Evolutionary conservation across 2,888 invertebrate genomes (phyloP), one percentile per base, ranked within the genome.

Genomic region (Ophioninae sp.): DNA sequence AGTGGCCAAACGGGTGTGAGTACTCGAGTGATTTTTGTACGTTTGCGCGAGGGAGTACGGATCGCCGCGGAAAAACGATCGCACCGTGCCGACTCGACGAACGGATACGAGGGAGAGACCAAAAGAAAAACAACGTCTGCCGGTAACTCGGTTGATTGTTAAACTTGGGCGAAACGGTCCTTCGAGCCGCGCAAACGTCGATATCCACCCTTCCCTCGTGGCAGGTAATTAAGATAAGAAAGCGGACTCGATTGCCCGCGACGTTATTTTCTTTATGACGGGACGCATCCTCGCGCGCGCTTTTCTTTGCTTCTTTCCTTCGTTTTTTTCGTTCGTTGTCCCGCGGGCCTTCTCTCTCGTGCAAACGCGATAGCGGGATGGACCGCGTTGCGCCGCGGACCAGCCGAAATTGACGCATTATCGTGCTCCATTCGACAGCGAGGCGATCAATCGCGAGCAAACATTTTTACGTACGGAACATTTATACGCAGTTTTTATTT

Each of bases 211-310:
- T 21, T 10, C 23, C 62, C 44, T 20, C 39, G 72, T 75, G 57
- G 61, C 83, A 50, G 81, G 83, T 75, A 81, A 83, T 83, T 83
- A 83, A 83, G 83, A 83, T 83, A 83, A 81, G 81, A 68, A 76
- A 72, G n/a, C 76, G 41, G 79, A 44, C 62, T 65, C 80, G 74
- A 83, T 68, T 73, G 39, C 39, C 37, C 73, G 73, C 64, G 61
- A 75, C 44, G 81, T 81, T 73, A 67, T 73, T 78, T 69, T 82
- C 64, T 78, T 82, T 59, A 82, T 41, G 78, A 64, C 41, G 17
- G 57, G 30, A 17, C 64, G 68, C 57, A 44, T 68, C 73, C 70
- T 65, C 50, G 44, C 67, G 50, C 50, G 50, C 57, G 73, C 76
- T 44, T 17, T 44, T 79, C 39, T 56, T 70, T 79, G 41, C 23